Evolutionary conservation across 2,888 invertebrate genomes (phyloP).

Genomic region (Polydrusus tereticollis): DNA sequence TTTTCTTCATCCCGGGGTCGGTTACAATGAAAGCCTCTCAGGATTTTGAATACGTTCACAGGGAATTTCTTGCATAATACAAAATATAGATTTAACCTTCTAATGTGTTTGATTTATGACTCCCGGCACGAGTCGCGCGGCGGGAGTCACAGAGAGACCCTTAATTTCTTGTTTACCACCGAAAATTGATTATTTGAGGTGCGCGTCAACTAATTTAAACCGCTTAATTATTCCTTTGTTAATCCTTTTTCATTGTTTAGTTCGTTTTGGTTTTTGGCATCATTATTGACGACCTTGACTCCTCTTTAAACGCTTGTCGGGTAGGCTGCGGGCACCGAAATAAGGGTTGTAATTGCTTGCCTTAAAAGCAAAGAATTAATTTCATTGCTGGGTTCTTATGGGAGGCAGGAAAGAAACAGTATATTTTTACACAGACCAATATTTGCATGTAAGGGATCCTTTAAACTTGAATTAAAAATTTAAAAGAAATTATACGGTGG

Average conservation of each 20-base stretch:
- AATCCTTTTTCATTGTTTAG: background rate
- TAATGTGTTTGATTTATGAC: constrained; percentile 39
- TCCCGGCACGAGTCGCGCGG: constrained; percentile 19
- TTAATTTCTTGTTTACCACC: constrained; percentile 34
- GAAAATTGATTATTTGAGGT: constrained; percentile 29
- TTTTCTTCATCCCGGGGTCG: constrained; percentile 12
- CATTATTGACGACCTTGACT: constrained; percentile 3
- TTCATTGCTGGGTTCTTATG: no score
- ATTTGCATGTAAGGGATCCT: no score
- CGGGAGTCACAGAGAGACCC: no score
- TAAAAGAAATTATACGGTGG: no score
- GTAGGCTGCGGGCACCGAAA: no score
- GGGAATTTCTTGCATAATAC: constrained; percentile 38
- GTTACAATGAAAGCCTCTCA: constrained; percentile 42
- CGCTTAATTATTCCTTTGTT: constrained; percentile 16
- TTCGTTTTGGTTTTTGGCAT: background rate
- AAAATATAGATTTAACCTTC: constrained; percentile 38
- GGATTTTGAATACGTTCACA: constrained; percentile 39
- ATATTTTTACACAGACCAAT: no score
- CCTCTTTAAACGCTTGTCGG: background rate
- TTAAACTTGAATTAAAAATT: no score
- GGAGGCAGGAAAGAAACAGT: no score
- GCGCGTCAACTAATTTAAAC: constrained; percentile 14
- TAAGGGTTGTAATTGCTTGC: no score
- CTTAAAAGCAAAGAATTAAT: no score